Base-by-base conservation (phyloP, 2,888 invertebrate species). In the Calephelis perditalis region DNA sequence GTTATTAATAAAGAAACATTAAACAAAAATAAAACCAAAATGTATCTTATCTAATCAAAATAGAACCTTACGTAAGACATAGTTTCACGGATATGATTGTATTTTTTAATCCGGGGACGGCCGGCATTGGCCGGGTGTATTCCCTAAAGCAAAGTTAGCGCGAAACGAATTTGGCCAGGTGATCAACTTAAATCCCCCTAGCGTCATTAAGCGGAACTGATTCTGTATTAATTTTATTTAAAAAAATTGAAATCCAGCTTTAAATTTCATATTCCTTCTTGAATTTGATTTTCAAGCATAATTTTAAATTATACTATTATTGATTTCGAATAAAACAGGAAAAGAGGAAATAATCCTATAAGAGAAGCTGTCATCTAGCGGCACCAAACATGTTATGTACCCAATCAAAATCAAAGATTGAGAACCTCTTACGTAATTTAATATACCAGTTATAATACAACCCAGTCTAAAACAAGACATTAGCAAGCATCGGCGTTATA, bases 61-160 rank as follows among this genome's bases (percentile, higher is more conserved):
- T 46, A 58, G 46, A 37, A 58, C 40, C 10, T 47, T 49, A 49
- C 8, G 26, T 26, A 49, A 26, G 40, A 49, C 49, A 49, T 49
- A 49, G 49, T 49, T 49, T 47, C 47, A 26, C 15, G 26, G 8
- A 47, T 47, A 47, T 47, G 47, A 47, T 47, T 47, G 47, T 47
- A 47, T 47, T 47, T 47, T 47, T 47, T 47, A 47, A 47, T 47
- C 47, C 47, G 26, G 15, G 26, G 47, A n/a, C 15, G 47, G 62
- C 68, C 73, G 74, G 65, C 68, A 66, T 70, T 70, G 69, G 71
- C 62, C 57, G 69, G 71, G 75, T 77, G 80, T 75, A 74, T 68
- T 82, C 85, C 84, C 85, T 65, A 59, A 86, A 83, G 84, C 69
- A 75, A 82, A 84, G 82, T 86, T 84, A 84, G 79, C 72, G 74